Conservation (phyloP, 1,140 invertebrate species). For the Danaus plexippus region DNA sequence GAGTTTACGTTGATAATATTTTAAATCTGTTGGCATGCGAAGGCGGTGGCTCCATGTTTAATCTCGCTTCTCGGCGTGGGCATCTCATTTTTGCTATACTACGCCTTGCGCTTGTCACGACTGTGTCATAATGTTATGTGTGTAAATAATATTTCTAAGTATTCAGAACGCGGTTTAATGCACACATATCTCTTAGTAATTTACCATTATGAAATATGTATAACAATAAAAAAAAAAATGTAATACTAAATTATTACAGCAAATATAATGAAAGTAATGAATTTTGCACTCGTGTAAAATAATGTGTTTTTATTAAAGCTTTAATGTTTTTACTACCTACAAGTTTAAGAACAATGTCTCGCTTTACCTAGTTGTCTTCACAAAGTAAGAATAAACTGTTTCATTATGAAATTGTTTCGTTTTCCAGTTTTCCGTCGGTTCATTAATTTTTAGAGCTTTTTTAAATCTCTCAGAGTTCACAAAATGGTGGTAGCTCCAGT, state of each 20-base stretch:
- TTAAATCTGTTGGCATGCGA: constrained; percentile 25
- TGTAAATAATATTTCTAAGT: not conserved
- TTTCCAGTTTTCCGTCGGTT: constrained; percentile 23
- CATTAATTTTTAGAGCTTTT: constrained; percentile 6
- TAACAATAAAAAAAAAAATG: not conserved
- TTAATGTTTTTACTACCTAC: not conserved
- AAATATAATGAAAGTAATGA: no score
- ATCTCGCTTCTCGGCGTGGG: constrained; percentile 41
- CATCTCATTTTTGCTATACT: constrained; percentile 44
- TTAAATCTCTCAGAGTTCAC: no score
- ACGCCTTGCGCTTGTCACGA: constrained; percentile 13
- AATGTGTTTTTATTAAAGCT: no score
- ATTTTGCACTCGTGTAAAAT: no score
- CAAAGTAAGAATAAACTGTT: constrained; percentile 28
- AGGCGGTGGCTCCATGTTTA: constrained; percentile 32
- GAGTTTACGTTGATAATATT: no score
- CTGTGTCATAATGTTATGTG: constrained; percentile 19
- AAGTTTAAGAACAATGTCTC: constrained; percentile 16
- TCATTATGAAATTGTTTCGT: constrained; percentile 34
- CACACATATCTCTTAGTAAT: constrained; percentile 1
- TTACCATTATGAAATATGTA: not conserved
- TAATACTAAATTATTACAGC: no score
- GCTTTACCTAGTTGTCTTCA: constrained; percentile 21
- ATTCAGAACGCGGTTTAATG: constrained; percentile 2
- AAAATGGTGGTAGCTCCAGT: no score